Conservation (phyloP, 2,797 vertebrate genomes). For the Anomalospiza imberbis region DNA sequence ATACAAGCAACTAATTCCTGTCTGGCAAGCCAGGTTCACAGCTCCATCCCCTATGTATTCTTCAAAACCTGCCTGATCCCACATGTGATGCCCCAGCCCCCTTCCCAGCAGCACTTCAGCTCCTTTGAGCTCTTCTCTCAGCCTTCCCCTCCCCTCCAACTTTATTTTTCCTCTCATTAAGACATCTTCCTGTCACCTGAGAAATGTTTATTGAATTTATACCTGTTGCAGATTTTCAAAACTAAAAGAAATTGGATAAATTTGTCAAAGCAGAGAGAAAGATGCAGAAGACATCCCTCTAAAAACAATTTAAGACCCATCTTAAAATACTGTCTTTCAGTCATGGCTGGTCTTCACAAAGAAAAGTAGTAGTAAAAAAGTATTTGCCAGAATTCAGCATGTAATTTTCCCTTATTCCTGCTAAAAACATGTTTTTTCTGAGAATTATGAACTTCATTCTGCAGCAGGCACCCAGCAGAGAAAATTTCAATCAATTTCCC, state of each 20-base stretch:
- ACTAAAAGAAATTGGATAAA: neutral
- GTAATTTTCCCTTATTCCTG: neutral
- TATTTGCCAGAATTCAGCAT: neutral
- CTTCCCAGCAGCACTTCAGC: neutral
- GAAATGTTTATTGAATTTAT: neutral
- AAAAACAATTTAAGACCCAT: neutral
- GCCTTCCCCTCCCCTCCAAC: neutral
- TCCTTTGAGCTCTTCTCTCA: neutral
- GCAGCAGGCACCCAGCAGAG: neutral
- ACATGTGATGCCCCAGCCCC: rapidly evolving
- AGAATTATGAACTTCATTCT: neutral
- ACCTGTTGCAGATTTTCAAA: neutral
- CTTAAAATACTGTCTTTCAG: neutral
- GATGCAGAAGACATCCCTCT: neutral
- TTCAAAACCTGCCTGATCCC: neutral
- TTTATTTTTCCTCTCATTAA: neutral
- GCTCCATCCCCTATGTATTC: neutral
- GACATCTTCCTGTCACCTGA: neutral
- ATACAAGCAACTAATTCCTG: neutral
- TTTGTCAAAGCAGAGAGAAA: neutral
- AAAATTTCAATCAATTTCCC: neutral
- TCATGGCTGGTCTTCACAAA: neutral
- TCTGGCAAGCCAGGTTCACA: neutral
- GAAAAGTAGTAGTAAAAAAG: neutral
- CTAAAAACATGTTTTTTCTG: neutral